Evolutionary conservation across 2,888 invertebrate species (phyloP).

Genomic region (Eristalis arbustorum): DNA sequence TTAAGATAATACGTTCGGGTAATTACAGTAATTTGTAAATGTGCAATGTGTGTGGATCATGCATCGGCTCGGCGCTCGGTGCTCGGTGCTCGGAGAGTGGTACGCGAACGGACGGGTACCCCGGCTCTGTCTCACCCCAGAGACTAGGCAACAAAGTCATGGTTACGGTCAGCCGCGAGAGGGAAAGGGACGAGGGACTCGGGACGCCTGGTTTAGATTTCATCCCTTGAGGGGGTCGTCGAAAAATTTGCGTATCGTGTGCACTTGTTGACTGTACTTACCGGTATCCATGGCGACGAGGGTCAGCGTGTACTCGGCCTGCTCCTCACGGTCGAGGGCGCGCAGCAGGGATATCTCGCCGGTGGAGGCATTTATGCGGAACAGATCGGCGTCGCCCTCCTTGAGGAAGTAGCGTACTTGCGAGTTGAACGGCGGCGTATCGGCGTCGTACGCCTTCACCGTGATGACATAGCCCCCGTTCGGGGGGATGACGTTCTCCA

Average conservation of each 20-base stretch:
- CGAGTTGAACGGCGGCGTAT: constrained; percentile 93
- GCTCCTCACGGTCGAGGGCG: constrained; percentile 91
- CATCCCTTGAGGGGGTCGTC: constrained; percentile 68
- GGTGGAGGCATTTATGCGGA: constrained; percentile 94
- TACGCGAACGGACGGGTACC: neutral
- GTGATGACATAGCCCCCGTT: constrained; percentile 90
- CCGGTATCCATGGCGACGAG: constrained; percentile 97
- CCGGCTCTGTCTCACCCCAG: too few species aligned
- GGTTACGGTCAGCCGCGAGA: constrained; percentile 28
- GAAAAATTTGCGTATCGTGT: constrained; percentile 66
- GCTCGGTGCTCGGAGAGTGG: neutral
- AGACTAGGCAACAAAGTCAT: constrained; percentile 59
- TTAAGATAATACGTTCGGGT: constrained; percentile 75
- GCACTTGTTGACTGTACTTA: constrained; percentile 79
- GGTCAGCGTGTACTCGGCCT: constrained; percentile 91
- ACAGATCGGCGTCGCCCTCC: constrained; percentile 94
- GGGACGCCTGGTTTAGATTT: constrained; percentile 61
- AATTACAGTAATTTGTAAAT: constrained; percentile 76
- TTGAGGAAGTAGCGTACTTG: constrained; percentile 96
- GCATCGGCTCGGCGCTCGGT: too few species aligned
- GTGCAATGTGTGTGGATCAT: constrained; percentile 59
- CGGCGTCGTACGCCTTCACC: constrained; percentile 94
- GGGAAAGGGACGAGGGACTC: neutral
- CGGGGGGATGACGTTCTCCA: constrained; percentile 94
- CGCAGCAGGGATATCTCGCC: constrained; percentile 93